A percentile compares a stretch with the other conserved stretches of the same genome.
phyloP scores from a whole-genome alignment of 2,888 invertebrate genomes.

The Cheilosia impressa region DNA sequence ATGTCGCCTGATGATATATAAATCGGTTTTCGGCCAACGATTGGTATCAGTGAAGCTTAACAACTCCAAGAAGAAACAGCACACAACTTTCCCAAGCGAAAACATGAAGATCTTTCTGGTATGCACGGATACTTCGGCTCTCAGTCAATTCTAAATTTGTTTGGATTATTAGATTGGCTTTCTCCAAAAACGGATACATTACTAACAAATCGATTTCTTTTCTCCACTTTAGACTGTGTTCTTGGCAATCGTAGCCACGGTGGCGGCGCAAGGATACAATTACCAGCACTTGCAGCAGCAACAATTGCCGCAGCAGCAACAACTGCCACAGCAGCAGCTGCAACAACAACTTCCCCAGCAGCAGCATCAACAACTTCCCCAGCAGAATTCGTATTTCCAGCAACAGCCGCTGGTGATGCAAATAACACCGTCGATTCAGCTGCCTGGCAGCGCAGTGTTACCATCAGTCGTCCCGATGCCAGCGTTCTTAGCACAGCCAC shows the following conservation, averaged over 20 bases:
- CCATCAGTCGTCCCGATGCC: conserved; percentile 34
- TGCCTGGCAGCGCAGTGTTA: conserved; percentile 20
- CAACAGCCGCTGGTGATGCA: conserved; percentile 61
- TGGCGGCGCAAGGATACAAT: conserved; percentile 64
- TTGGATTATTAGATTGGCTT: conserved; percentile 43
- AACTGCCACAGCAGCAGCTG: conserved; percentile 59
- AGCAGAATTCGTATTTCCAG: conserved; percentile 38
- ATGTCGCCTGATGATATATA: conserved; percentile 77
- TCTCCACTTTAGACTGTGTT: conserved; percentile 59
- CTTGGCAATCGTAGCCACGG: conserved; percentile 63
- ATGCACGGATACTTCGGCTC: conserved; percentile 75
- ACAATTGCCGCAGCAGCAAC: conserved; percentile 66
- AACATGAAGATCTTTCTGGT: conserved; percentile 83
- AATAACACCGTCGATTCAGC: conserved; percentile 58
- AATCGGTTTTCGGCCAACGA: conserved; percentile 73
- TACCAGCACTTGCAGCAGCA: conserved; percentile 60
- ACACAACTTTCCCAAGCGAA: conserved; percentile 78
- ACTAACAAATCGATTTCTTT: conserved; percentile 8
- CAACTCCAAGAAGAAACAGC: conserved; percentile 77
- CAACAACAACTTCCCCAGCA: conserved; percentile 75
- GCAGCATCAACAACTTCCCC: conserved; percentile 75
- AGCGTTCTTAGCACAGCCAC: conserved; percentile 47
- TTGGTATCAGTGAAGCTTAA: conserved; percentile 79
- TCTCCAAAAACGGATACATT: conserved; percentile 5
- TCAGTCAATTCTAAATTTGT: conserved; percentile 17